Conservation (phyloP, 2,113 vertebrate species). For the Urocynchramus pylzowi region DNA sequence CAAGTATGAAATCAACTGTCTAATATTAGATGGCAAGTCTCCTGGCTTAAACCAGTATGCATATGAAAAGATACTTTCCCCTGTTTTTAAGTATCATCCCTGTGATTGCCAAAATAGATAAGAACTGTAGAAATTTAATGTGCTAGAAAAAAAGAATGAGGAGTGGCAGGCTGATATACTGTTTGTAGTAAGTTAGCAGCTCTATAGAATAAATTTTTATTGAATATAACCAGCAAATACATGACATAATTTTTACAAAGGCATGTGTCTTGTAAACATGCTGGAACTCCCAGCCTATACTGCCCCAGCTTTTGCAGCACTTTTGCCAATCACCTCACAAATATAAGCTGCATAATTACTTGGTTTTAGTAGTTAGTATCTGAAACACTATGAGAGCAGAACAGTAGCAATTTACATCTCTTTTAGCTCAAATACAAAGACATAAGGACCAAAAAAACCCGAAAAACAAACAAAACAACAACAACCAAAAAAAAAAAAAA, state of each 20-base stretch:
- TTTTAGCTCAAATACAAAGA: background rate
- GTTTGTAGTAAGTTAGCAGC: background rate
- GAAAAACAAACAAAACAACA: fast-evolving
- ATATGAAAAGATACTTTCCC: background rate
- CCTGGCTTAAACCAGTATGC: background rate
- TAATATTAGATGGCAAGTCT: background rate
- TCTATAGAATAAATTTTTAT: background rate
- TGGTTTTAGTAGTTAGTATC: background rate
- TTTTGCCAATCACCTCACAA: background rate
- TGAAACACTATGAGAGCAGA: background rate
- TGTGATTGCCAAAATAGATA: background rate
- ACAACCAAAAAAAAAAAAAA: background rate
- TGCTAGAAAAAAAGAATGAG: background rate
- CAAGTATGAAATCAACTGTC: background rate
- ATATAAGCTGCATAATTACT: background rate
- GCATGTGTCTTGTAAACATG: background rate
- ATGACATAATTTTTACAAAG: background rate
- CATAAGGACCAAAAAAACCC: background rate
- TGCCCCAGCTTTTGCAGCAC: background rate
- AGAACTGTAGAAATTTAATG: background rate
- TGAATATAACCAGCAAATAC: background rate
- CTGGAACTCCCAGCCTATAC: background rate
- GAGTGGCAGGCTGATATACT: background rate
- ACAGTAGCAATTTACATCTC: background rate
- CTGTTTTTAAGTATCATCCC: background rate